phyloP scores from a whole-genome alignment of 1,140 invertebrate species.

The Drosophila kepulauana region DNA sequence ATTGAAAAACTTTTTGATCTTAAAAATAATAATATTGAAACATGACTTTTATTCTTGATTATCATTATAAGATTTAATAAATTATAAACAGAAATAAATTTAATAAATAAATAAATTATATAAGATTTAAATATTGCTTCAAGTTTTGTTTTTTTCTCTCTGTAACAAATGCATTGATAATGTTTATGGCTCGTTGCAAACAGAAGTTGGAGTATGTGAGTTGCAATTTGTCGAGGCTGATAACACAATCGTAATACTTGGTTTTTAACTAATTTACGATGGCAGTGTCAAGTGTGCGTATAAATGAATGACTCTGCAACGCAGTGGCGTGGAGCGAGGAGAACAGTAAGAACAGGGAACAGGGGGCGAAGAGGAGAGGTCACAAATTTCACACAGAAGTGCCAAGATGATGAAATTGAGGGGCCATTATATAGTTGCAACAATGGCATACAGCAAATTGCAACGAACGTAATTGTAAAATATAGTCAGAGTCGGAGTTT shows the following conservation, averaged over 20 bases:
- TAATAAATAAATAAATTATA: too few relatives aligned
- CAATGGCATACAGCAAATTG: slow-evolving; percentile 62
- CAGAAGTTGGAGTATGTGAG: not conserved
- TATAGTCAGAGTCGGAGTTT: slow-evolving; percentile 25
- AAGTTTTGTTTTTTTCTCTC: too few relatives aligned
- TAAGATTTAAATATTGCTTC: too few relatives aligned
- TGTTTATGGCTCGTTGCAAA: too few relatives aligned
- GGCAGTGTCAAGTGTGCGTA: slow-evolving; percentile 3
- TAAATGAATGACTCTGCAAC: not conserved
- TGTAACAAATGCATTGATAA: too few relatives aligned
- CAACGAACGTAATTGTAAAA: slow-evolving; percentile 60
- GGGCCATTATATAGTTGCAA: slow-evolving; percentile 41
- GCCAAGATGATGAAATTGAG: slow-evolving; percentile 57
- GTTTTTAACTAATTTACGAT: slow-evolving; percentile 1
- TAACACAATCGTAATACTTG: not conserved
- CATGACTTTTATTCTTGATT: too few relatives aligned
- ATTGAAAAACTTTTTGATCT: too few relatives aligned
- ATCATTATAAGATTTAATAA: too few relatives aligned
- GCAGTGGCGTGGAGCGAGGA: not conserved
- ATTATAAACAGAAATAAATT: too few relatives aligned
- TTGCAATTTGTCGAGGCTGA: not conserved
- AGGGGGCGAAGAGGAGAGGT: not conserved
- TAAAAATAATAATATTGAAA: too few relatives aligned
- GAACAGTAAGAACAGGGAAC: not conserved
- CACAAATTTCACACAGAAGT: slow-evolving; percentile 12